Percentiles rank a stretch among this genome's conserved stretches.
phyloP scores from a whole-genome alignment of 2,888 invertebrate genomes.

The Campaea margaritaria region DNA sequence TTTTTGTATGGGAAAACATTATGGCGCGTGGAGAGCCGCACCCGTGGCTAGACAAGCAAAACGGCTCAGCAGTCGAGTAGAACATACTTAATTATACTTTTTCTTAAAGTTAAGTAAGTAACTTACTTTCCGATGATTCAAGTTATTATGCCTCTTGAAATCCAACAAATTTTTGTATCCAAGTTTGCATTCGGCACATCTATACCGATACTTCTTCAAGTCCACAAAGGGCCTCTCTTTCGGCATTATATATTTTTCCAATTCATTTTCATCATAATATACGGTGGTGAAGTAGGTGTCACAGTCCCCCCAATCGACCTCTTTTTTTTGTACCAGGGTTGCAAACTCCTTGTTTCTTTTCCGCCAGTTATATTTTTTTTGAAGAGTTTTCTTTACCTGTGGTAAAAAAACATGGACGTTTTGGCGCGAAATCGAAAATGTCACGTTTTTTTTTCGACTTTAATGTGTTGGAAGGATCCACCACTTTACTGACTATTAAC shows the following conservation, averaged over 20 bases:
- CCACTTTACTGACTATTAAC: no score
- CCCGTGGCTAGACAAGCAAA: no score
- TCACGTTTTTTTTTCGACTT: no score
- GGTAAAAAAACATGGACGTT: neutral
- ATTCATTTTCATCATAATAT: constrained; percentile 30
- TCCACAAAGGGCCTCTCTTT: constrained; percentile 30
- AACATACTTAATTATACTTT: no score
- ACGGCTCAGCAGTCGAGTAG: no score
- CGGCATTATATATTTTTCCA: constrained; percentile 30
- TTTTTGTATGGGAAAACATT: no score
- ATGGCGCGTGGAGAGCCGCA: no score
- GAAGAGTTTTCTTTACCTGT: neutral
- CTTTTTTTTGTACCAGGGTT: neutral
- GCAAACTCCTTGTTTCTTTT: neutral
- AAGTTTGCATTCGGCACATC: constrained; percentile 27
- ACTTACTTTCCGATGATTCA: constrained; percentile 41
- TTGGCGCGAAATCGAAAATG: no score
- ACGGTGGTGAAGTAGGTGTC: constrained; percentile 17
- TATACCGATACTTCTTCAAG: neutral
- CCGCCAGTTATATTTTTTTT: no score
- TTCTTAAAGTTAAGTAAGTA: no score
- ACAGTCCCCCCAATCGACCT: constrained; percentile 25
- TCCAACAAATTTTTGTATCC: constrained; percentile 23
- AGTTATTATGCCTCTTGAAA: constrained; percentile 33
- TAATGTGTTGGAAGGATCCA: no score